Evolutionary conservation across 2,888 invertebrate genomes (phyloP), one percentile per base, ranked within the genome.

Genomic region (Argyresthia goedartella): DNA sequence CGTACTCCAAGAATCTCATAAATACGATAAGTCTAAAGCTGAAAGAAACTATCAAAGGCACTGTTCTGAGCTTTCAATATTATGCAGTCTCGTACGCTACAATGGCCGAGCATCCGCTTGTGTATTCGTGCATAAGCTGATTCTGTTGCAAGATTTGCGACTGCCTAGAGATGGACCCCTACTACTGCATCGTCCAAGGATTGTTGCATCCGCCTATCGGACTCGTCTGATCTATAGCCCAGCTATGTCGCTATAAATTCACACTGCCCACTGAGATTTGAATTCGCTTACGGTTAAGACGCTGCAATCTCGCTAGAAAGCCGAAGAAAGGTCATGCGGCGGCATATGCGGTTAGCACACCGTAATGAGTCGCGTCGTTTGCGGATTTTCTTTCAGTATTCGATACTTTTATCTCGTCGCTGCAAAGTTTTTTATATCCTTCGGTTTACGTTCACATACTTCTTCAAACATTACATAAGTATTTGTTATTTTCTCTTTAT

Each of bases 221-320:
- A 57, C 62, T 59, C 62, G 16, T 53, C 56, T 57, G 53, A 56
- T 52, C 49, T 53, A 55, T 54, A 50, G 53, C 53, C 35, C 25
- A 33, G 11, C 36, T 14, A 48, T 54, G 53, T 51, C 53, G 52
- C 53, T 57, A 68, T 73, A 70, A 67, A 72, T 74, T 68, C 65
- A 57, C 64, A 62, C 62, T 60, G 71, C 59, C 64, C 62, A 68
- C 64, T 66, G 66, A 64, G 59, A 61, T 63, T 62, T 64, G 59
- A 65, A 67, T 68, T 63, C 58, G 62, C 63, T 65, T 63, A 65
- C 62, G 62, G 65, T 66, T 58, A 59, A 57, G 60, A 64, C 66
- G 59, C 57, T 51, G 62, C 60, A 58, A 58, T 61, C 54, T 63
- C n/a, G n/a, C 61, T 63, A 63, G 62, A 64, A 66, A 64, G 61